Evolutionary conservation across 2,113 vertebrate species (phyloP), one percentile per base, ranked within the genome.

Genomic region (Sitta europaea): DNA sequence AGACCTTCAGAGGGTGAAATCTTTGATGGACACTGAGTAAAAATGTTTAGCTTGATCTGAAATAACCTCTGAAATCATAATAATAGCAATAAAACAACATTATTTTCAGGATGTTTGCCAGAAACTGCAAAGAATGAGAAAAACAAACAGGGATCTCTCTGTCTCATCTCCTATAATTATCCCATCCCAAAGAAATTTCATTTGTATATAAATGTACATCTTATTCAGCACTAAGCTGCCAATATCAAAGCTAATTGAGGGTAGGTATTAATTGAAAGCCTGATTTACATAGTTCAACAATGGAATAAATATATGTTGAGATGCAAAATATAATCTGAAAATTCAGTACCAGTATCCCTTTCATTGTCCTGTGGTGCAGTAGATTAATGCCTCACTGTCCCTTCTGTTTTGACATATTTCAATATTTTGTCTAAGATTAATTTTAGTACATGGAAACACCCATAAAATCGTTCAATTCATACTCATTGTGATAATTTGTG

Each of bases 181-280:
- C 15, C 23, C 31, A 55, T 84, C 59, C 55, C 55, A 12, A 43
- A n/a, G 29, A 50, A 63, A 81, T 62, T 43, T 73, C 14, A 88
- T 97, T 97, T 96, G 67, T 59, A 86, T 94, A 47, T 83, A 94
- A 97, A 94, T 94, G 71, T 81, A 51, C 58, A 70, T 86, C 86
- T 96, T 95, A 94, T 74, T 95, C 88, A 90, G 57, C 53, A 86
- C 84, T 75, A 45, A 92, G 84, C 55, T 78, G 73, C 36, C 59
- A 94, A 73, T 61, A 68, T 90, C 75, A 96, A 92, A 93, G 84
- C 81, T 76, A 85, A 59, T 86, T 51, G 45, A 84, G 50, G 22
- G 9, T 61, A 80, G 43, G 36, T 61, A 57, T 82, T 73, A 91
- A 94, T 53, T 94, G 87, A 92, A 86, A 96, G 70, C 57, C 82